These are phyloP conservation scores for Lamellibrachia luymesi DNA, from an alignment of 1,140 invertebrate genomes.

Conservation along the genomic window DNA sequence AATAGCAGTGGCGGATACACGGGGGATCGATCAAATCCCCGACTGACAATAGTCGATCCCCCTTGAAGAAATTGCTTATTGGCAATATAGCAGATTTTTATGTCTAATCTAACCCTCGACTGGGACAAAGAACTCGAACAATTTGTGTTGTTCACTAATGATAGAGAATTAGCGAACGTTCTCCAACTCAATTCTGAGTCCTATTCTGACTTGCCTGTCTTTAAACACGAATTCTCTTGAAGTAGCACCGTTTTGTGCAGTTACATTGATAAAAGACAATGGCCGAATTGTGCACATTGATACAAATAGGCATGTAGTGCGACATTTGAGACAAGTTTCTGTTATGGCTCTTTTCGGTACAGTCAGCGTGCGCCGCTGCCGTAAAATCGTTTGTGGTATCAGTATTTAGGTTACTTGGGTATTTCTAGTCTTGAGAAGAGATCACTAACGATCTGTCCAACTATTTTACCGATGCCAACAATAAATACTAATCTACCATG, in stretches of 20 bases:
- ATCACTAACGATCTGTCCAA: not conserved
- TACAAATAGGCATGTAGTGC: not conserved
- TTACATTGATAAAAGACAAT: not conserved
- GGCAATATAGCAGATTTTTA: not conserved
- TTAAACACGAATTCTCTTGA: not conserved
- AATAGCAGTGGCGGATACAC: not conserved
- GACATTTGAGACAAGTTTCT: not conserved
- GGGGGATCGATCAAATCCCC: not conserved
- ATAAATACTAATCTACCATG: slow-evolving; percentile 5
- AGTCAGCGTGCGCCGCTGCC: not conserved
- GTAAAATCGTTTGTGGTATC: not conserved
- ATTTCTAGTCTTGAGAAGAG: not conserved
- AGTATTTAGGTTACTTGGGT: not conserved
- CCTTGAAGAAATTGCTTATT: not conserved
- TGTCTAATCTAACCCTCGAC: not conserved
- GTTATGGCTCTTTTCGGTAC: not conserved
- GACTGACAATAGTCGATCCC: not conserved
- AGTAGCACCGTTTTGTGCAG: not conserved
- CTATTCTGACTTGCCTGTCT: not conserved
- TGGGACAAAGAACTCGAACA: not conserved
- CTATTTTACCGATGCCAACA: not conserved
- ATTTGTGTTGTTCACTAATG: too few relatives aligned
- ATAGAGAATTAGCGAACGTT: not conserved
- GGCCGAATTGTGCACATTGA: not conserved
- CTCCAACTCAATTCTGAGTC: not conserved